Conservation (phyloP, 1,140 invertebrate species). For the Drosophila lowei region DNA sequence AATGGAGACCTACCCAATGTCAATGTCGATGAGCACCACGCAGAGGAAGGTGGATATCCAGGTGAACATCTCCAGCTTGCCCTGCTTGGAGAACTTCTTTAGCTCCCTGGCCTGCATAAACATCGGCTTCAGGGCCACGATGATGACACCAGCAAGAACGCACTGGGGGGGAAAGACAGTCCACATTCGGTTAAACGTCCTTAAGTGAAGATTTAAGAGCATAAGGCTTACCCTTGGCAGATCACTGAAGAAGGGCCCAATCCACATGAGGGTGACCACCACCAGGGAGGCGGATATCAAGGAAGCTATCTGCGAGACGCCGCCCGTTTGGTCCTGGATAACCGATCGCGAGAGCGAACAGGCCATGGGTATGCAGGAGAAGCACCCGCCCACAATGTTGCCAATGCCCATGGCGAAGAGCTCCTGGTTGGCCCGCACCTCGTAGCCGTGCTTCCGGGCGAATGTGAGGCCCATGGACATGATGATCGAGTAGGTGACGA, state of each 20-base stretch:
- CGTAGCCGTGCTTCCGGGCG: constrained; percentile 93
- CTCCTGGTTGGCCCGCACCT: constrained; percentile 95
- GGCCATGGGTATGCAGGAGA: constrained; percentile 92
- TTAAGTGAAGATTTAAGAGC: background rate
- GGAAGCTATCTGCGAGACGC: constrained; percentile 90
- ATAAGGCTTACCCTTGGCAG: constrained; percentile 87
- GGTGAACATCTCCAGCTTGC: constrained; percentile 91
- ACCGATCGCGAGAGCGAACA: constrained; percentile 92
- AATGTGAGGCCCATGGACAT: constrained; percentile 97
- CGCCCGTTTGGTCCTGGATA: constrained; percentile 91
- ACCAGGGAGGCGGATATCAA: constrained; percentile 88
- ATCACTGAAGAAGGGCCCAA: constrained; percentile 92
- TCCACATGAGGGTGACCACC: constrained; percentile 90
- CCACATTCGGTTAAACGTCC: background rate
- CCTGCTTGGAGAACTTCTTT: constrained; percentile 89
- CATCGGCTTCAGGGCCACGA: constrained; percentile 95
- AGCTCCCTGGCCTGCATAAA: constrained; percentile 92
- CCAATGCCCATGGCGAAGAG: constrained; percentile 90
- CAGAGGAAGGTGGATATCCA: constrained; percentile 93
- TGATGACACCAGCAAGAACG: constrained; percentile 94
- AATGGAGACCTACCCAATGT: constrained; percentile 84
- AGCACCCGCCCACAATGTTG: constrained; percentile 92
- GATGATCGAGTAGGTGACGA: constrained; percentile 95
- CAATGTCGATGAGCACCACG: constrained; percentile 93
- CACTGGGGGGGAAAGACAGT: constrained; percentile 47